Percentiles rank a stretch among this genome's conserved stretches.
Evolutionary conservation across 2,888 invertebrate species (phyloP).

Genomic region (Eucriotettix oculatus): DNA sequence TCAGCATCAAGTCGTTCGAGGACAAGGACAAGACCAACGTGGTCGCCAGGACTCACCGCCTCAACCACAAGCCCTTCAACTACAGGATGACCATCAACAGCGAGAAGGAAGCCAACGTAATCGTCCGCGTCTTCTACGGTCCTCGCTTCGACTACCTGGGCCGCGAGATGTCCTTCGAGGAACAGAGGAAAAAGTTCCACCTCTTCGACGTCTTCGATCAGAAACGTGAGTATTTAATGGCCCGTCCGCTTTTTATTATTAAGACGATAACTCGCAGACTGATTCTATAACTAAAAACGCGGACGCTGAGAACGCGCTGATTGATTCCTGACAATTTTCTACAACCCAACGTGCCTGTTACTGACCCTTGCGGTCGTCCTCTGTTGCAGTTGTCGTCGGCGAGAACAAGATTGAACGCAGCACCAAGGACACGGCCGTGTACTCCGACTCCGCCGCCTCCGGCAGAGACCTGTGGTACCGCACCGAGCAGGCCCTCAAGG

Average conservation of each 20-base stretch:
- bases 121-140: conserved; percentile 16
- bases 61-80: conserved; percentile 43
- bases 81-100: conserved; percentile 36
- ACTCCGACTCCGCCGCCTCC: conserved; percentile 34
- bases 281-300: too few relatives aligned
- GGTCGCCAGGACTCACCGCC: conserved; percentile 38
- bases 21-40: conserved; percentile 15
- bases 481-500: conserved; percentile 36
- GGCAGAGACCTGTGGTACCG: conserved; percentile 32
- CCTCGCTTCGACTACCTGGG: conserved; percentile 16
- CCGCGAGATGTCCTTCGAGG: conserved; percentile 12
- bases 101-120: conserved; percentile 25
- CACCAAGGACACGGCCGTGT: conserved; percentile 46
- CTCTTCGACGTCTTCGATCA: conserved; percentile 15
- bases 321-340: too few relatives aligned
- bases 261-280: not conserved
- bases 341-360: too few relatives aligned
- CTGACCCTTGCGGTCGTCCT: too few relatives aligned
- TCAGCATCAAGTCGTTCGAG: conserved; percentile 30
- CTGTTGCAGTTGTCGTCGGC: conserved; percentile 26
- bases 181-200: conserved; percentile 13
- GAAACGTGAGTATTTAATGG: conserved; percentile 1
- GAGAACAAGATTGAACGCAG: conserved; percentile 48
- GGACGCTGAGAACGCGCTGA: too few relatives aligned
- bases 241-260: not conserved